phyloP scores from a whole-genome alignment of 2,113 vertebrate species.

The Anguilla rostrata region DNA sequence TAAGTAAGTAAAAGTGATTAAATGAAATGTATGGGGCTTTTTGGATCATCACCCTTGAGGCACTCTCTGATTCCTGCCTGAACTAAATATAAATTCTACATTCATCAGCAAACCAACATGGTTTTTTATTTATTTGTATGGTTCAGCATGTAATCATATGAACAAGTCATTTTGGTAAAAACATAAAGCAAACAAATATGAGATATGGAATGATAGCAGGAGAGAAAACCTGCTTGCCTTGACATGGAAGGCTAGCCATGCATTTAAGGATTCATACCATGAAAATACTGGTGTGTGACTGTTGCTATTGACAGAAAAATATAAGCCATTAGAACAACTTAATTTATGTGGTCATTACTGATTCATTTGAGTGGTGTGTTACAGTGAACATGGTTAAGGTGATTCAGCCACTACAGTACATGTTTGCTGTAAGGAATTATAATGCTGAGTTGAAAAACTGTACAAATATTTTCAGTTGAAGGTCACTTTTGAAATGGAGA shows the following conservation, averaged over 20 bases:
- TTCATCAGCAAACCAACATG: not conserved
- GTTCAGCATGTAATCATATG: not conserved
- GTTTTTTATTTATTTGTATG: not conserved
- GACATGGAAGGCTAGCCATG: no score
- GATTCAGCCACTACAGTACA: not conserved
- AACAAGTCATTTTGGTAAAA: not conserved
- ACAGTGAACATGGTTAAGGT: not conserved
- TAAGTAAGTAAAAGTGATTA: no score
- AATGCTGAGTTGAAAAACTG: not conserved
- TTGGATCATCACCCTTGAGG: not conserved
- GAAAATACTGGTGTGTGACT: no score
- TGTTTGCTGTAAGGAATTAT: not conserved
- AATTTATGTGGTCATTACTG: no score
- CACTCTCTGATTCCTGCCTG: not conserved
- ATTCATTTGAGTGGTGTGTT: no score
- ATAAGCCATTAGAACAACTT: no score
- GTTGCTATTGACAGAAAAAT: no score
- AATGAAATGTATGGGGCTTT: not conserved
- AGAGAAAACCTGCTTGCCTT: not conserved
- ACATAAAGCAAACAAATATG: not conserved
- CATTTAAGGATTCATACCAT: no score
- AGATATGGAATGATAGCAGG: not conserved
- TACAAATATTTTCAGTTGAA: not conserved
- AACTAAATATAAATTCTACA: not conserved
- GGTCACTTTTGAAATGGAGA: not conserved